Conservation (phyloP, 2,797 vertebrate genomes). For the Chloroceryle inda region DNA sequence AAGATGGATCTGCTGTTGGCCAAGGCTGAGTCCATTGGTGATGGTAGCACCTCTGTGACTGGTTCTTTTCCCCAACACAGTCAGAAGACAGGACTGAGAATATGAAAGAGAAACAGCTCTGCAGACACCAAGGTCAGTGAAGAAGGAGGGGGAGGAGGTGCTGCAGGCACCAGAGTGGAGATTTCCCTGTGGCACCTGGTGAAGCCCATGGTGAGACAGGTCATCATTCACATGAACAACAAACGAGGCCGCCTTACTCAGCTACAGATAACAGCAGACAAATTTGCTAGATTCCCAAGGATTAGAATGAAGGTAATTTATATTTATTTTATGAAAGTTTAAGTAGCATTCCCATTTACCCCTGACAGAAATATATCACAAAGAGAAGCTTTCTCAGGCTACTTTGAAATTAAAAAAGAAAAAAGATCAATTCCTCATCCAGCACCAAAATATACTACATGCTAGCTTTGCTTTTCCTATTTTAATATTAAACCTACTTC, state of each 20-base stretch:
- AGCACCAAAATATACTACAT: background rate
- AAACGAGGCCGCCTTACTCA: background rate
- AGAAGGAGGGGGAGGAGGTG: background rate
- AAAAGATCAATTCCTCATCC: background rate
- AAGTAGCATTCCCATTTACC: background rate
- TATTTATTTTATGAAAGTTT: background rate
- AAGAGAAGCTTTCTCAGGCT: background rate
- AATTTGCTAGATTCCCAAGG: background rate
- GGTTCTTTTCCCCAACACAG: background rate
- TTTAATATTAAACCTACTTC: background rate
- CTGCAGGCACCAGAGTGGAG: background rate
- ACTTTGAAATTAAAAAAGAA: background rate
- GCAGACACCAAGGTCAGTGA: background rate
- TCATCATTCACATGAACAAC: background rate
- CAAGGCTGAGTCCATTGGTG: background rate
- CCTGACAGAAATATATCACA: background rate
- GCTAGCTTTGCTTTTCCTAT: background rate
- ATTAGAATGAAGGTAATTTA: conserved; percentile 7
- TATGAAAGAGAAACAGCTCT: background rate
- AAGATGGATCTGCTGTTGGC: too few relatives aligned
- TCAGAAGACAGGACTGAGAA: background rate
- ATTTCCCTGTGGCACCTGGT: background rate
- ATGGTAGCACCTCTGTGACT: background rate
- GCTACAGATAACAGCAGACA: background rate
- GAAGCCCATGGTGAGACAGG: background rate